Conservation (phyloP, 2,888 invertebrate species). For the Epistrophella euchroma region DNA sequence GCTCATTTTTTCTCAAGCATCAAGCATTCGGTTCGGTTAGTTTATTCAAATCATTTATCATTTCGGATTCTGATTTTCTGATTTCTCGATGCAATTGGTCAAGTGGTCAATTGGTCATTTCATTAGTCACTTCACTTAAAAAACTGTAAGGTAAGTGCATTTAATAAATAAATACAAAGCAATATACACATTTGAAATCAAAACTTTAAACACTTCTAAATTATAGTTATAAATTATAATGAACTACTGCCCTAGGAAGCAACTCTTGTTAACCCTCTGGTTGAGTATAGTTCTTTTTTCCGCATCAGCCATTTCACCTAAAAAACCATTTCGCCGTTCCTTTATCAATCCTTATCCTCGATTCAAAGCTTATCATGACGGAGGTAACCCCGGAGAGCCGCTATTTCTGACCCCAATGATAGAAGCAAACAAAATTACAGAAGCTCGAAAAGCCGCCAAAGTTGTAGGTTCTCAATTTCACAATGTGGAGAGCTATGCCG, state of each 20-base stretch:
- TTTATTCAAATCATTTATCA: too few species aligned
- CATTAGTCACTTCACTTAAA: too few species aligned
- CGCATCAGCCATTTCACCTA: background rate
- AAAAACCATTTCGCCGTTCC: conserved; percentile 77
- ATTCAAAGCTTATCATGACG: conserved; percentile 79
- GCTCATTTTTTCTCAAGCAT: too few species aligned
- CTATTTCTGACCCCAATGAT: conserved; percentile 81
- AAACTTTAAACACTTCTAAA: background rate
- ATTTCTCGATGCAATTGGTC: too few species aligned
- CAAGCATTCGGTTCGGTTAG: too few species aligned
- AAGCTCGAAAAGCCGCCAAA: conserved; percentile 82
- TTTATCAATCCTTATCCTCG: conserved; percentile 84
- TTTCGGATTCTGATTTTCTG: too few species aligned
- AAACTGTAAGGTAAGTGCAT: background rate
- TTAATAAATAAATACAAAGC: background rate
- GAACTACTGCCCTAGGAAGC: background rate
- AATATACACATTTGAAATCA: background rate
- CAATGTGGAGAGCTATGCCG: conserved; percentile 85
- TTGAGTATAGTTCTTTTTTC: background rate
- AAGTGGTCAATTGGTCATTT: too few species aligned
- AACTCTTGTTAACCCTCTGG: background rate
- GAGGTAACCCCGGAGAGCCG: conserved; percentile 84
- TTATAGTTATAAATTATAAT: background rate
- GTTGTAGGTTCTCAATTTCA: conserved; percentile 80
- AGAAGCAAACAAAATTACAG: conserved; percentile 81